Evolutionary conservation across 2,113 vertebrate species (phyloP).

Genomic region (Chloroceryle aenea): DNA sequence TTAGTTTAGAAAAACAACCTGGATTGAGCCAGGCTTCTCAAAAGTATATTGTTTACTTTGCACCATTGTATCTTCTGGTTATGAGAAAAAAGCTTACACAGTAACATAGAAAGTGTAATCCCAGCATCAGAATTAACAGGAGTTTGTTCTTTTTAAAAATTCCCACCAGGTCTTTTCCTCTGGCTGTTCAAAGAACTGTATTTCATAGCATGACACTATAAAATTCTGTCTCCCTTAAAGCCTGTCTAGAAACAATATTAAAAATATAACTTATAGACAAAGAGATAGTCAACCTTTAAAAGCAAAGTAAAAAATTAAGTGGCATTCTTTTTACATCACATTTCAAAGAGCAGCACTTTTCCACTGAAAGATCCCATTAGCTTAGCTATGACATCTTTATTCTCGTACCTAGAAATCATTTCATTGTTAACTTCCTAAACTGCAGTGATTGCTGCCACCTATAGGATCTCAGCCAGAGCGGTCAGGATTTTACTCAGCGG

Average conservation of each 20-base stretch:
- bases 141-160: background rate
- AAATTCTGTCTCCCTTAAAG: conserved; percentile 45
- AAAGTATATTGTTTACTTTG: conserved; percentile 27
- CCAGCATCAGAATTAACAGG: conserved; percentile 39
- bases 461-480: conserved; percentile 67
- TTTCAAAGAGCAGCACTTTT: conserved; percentile 77
- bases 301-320: conserved; percentile 55
- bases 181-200: conserved; percentile 47
- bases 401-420: conserved; percentile 43
- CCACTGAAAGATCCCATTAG: conserved; percentile 68
- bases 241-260: background rate
- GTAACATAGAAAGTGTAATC: conserved; percentile 22
- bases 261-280: conserved; percentile 67
- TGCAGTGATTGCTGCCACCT: conserved; percentile 91
- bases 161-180: conserved; percentile 18
- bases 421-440: conserved; percentile 78
- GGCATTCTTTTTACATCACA: conserved; percentile 67
- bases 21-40: conserved; percentile 41
- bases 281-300: conserved; percentile 72
- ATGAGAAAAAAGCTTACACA: background rate
- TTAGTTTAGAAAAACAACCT: conserved; percentile 25
- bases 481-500: conserved; percentile 29
- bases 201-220: conserved; percentile 53
- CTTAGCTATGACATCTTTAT: conserved; percentile 71
- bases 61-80: conserved; percentile 26